Evolutionary conservation across 2,797 vertebrate species (phyloP).

Genomic region (Florisuga fusca): DNA sequence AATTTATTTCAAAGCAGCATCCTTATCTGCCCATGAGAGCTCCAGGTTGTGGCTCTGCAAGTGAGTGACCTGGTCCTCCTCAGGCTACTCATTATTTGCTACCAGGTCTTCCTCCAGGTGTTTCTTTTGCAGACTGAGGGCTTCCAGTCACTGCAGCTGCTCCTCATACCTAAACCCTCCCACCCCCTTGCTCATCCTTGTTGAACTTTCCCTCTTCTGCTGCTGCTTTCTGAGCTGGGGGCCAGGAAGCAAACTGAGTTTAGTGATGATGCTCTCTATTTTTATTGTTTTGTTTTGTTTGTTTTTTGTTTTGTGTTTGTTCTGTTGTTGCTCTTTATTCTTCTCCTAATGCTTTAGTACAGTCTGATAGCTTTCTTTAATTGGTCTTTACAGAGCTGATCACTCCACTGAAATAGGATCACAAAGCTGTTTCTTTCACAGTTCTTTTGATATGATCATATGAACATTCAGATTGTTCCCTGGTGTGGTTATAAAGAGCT

Average conservation of each 20-base stretch:
- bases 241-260: not conserved
- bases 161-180: not conserved
- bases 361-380: not conserved
- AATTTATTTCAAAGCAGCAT: not conserved
- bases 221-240: not conserved
- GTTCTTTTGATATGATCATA: not conserved
- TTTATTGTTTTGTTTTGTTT: no score
- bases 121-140: not conserved
- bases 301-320: no score
- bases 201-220: not conserved
- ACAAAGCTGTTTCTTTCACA: not conserved
- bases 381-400: not conserved
- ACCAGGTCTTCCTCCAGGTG: not conserved
- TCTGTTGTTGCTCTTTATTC: not conserved
- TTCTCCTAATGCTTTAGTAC: not conserved
- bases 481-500: not conserved
- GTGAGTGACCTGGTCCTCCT: not conserved
- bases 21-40: no score
- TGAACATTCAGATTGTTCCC: not conserved
- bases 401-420: not conserved
- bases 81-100: not conserved
- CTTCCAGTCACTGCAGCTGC: not conserved
- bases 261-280: not conserved
- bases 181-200: rapidly evolving
- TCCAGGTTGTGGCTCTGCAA: not conserved